Percentiles rank a stretch among this genome's conserved stretches.
Conservation (phyloP, 2,113 vertebrate species). For the Passer domesticus region DNA sequence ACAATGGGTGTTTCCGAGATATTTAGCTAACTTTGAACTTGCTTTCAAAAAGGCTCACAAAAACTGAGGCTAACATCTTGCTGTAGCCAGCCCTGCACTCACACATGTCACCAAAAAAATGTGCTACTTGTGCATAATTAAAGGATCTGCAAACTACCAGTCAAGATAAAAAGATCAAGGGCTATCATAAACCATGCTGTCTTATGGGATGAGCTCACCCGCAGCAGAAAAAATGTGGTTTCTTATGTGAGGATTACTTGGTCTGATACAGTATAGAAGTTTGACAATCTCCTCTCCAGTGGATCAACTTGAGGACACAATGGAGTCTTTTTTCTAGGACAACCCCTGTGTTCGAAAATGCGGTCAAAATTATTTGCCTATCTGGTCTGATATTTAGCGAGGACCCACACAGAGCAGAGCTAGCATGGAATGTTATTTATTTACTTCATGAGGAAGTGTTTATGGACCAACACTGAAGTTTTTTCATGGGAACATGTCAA, state of each 20-base stretch:
- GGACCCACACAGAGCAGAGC: neutral
- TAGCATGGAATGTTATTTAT: conserved; percentile 6
- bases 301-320: neutral
- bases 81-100: neutral
- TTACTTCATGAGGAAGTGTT: neutral
- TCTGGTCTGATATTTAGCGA: neutral
- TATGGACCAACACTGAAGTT: neutral
- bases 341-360: neutral
- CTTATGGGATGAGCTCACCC: neutral
- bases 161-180: conserved; percentile 51
- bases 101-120: neutral
- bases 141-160: conserved; percentile 38
- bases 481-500: neutral
- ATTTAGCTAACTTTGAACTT: neutral
- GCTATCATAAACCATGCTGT: conserved; percentile 26
- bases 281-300: neutral
- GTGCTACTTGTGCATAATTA: conserved; percentile 12
- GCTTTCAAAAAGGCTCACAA: neutral
- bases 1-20: neutral
- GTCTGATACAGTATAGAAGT: neutral
- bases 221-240: neutral
- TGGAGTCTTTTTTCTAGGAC: neutral
- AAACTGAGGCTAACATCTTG: neutral
- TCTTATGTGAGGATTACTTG: neutral
- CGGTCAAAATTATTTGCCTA: neutral